phyloP scores from a whole-genome alignment of 2,113 vertebrate species.

The Spermophilus dauricus region DNA sequence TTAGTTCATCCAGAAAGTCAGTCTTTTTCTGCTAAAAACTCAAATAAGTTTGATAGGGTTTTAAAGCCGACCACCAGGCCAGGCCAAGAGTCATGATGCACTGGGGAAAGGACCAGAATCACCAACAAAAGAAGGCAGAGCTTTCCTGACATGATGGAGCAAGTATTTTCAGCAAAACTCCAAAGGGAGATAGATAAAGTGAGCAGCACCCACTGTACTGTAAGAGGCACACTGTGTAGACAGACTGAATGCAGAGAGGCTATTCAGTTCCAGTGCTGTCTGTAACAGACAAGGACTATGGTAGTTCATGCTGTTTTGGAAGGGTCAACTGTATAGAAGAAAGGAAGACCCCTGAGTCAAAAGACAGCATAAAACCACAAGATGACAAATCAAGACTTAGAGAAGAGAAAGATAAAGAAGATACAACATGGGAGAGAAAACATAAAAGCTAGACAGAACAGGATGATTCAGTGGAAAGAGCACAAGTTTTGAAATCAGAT shows the following conservation, averaged over 20 bases:
- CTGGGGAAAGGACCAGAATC: not conserved
- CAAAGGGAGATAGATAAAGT: not conserved
- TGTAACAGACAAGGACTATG: not conserved
- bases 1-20: not conserved
- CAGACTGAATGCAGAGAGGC: not conserved
- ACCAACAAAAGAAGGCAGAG: not conserved
- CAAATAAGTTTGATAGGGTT: not conserved
- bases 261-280: not conserved
- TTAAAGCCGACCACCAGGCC: not conserved
- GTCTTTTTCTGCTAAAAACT: not conserved
- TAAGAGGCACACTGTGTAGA: not conserved
- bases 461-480: too few relatives aligned
- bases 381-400: not conserved
- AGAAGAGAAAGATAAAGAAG: not conserved
- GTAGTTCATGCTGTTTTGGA: not conserved
- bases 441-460: not conserved
- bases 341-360: not conserved
- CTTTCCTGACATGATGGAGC: not conserved
- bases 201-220: fast-evolving
- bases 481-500: not conserved
- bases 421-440: not conserved
- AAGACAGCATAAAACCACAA: not conserved
- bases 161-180: fast-evolving
- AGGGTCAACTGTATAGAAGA: not conserved
- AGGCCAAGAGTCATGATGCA: not conserved